phyloP scores from a whole-genome alignment of 23 tunicate species.

The Aplidium turbinatum region DNA sequence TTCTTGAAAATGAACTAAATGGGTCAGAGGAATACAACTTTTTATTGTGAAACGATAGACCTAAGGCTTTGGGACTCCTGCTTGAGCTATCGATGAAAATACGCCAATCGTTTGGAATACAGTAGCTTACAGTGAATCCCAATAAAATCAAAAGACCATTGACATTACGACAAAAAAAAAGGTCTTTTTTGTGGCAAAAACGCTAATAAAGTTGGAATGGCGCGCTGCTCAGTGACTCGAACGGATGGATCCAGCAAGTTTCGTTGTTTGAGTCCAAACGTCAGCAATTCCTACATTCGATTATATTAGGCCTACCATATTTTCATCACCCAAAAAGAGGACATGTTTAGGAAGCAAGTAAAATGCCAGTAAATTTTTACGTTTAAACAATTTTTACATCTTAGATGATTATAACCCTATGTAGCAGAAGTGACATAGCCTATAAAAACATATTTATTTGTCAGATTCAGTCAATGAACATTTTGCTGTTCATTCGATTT shows the following conservation, averaged over 20 bases:
- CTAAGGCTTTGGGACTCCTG: slow-evolving; percentile 1
- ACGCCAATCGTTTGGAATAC: slow-evolving; percentile 27
- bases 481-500: too few species aligned
- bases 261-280: slow-evolving; percentile 7
- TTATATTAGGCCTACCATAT: too few species aligned
- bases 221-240: slow-evolving; percentile 39
- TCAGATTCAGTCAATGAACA: too few species aligned
- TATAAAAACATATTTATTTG: too few species aligned
- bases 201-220: background rate
- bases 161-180: slow-evolving; percentile 4
- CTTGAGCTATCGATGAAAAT: slow-evolving; percentile 32
- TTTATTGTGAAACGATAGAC: slow-evolving; percentile 19
- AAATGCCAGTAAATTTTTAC: too few species aligned
- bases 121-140: slow-evolving; percentile 14
- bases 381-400: too few species aligned
- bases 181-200: slow-evolving; percentile 21
- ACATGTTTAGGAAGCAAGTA: too few species aligned
- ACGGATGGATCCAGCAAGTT: slow-evolving; percentile 22
- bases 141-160: slow-evolving; percentile 6
- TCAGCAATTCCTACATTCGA: background rate
- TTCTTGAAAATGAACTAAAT: slow-evolving; percentile 24
- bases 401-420: too few species aligned
- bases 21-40: slow-evolving; percentile 17
- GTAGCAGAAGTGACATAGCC: too few species aligned
- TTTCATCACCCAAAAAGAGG: too few species aligned